A percentile compares a stretch with the other conserved stretches of the same genome.
These are phyloP conservation scores for Zosterops borbonicus DNA, from an alignment of 2,113 vertebrate genomes.

Conservation along the genomic window DNA sequence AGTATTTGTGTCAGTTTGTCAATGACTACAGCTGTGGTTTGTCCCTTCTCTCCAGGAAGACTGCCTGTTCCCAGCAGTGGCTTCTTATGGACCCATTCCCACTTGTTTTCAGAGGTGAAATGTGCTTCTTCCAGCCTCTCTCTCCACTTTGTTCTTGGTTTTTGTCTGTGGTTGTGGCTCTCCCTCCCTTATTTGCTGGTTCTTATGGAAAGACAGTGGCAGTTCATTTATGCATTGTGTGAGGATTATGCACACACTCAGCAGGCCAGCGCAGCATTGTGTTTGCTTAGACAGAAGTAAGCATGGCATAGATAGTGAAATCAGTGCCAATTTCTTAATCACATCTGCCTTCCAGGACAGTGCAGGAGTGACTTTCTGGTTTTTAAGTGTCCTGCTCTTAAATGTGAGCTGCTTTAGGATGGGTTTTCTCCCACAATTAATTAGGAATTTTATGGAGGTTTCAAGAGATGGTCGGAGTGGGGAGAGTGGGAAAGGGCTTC, in stretches of 20 bases:
- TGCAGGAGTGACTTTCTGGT: neutral
- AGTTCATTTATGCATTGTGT: neutral
- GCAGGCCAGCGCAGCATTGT: accelerated
- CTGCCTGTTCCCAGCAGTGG: neutral
- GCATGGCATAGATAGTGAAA: neutral
- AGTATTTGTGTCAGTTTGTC: accelerated
- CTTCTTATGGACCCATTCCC: neutral
- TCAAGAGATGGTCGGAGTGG: accelerated
- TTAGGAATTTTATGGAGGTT: neutral
- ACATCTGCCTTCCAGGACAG: neutral
- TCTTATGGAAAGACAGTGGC: neutral
- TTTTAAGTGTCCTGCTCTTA: neutral
- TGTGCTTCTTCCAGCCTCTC: neutral
- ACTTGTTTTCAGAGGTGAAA: neutral
- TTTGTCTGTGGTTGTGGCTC: neutral
- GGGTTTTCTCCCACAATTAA: neutral
- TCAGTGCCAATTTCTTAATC: neutral
- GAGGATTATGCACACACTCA: neutral
- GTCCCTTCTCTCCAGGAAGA: neutral
- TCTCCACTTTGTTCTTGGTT: neutral
- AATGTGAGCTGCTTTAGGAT: neutral
- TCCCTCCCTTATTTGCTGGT: neutral
- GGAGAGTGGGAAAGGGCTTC: neutral
- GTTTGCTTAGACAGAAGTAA: neutral
- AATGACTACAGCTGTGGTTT: neutral